Evolutionary conservation across 2,888 invertebrate species (phyloP).

Genomic region (Caenorhabditis sp.): DNA sequence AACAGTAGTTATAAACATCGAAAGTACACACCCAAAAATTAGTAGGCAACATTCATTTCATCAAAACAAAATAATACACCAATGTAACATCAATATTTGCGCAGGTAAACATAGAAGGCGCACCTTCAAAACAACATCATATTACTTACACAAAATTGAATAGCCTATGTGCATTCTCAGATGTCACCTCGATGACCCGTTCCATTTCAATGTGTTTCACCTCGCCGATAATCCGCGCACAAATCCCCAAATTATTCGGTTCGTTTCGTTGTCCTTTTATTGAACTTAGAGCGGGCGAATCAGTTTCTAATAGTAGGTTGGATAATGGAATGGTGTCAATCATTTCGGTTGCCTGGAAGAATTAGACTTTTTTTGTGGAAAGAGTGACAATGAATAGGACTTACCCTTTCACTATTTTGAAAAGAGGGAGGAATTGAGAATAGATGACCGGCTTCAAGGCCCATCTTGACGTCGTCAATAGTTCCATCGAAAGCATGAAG

Average conservation of each 20-base stretch:
- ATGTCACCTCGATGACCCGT: conserved; percentile 70
- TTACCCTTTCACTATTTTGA: conserved; percentile 29
- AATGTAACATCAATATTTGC: background rate
- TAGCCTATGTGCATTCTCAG: conserved; percentile 68
- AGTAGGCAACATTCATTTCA: background rate
- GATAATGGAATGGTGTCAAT: background rate
- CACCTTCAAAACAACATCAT: background rate
- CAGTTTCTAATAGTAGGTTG: conserved; percentile 73
- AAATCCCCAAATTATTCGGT: conserved; percentile 71
- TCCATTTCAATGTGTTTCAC: conserved; percentile 65
- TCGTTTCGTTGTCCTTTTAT: conserved; percentile 68
- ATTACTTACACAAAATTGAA: conserved; percentile 7
- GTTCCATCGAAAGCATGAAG: conserved; percentile 74
- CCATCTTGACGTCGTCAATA: conserved; percentile 71
- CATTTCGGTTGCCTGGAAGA: background rate
- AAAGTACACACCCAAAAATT: background rate
- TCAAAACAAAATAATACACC: background rate
- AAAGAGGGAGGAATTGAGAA: conserved; percentile 73
- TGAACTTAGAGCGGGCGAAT: conserved; percentile 73
- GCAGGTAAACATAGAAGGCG: background rate
- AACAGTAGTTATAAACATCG: conserved; percentile 32
- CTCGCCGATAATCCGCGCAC: conserved; percentile 72
- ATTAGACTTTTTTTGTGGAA: background rate
- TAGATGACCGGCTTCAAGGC: conserved; percentile 71
- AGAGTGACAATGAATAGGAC: background rate